Conservation (phyloP, 2,888 invertebrate genomes). For the Barypeithes pellucidus region DNA sequence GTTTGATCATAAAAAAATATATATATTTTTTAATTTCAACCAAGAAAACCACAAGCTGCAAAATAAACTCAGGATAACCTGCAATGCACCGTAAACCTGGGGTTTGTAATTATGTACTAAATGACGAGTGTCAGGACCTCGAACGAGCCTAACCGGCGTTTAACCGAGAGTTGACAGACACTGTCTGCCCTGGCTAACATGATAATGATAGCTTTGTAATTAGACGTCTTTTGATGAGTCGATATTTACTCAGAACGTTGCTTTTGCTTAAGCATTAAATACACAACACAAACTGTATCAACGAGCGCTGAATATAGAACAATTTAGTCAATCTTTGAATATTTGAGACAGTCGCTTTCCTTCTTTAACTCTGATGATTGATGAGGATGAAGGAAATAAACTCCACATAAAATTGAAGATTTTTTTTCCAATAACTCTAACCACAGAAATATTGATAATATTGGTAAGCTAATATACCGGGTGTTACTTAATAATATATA, state of each 20-base stretch:
- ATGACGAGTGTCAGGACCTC: slow-evolving; percentile 65
- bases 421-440: too few species aligned
- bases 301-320: slow-evolving; percentile 17
- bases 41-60: slow-evolving; percentile 59
- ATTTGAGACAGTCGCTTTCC: too few species aligned
- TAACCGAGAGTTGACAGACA: slow-evolving; percentile 64
- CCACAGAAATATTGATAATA: too few species aligned
- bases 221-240: slow-evolving; percentile 66
- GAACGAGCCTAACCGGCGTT: slow-evolving; percentile 59
- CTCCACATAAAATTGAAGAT: too few species aligned
- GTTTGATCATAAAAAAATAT: too few species aligned
- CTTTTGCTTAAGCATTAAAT: slow-evolving; percentile 59
- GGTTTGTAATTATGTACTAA: slow-evolving; percentile 63
- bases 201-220: slow-evolving; percentile 71
- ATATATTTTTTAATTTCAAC: too few species aligned
- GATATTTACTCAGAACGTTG: slow-evolving; percentile 67
- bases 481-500: too few species aligned
- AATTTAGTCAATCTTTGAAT: too few species aligned
- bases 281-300: slow-evolving; percentile 17
- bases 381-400: too few species aligned
- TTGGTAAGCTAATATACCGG: too few species aligned
- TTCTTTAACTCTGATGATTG: too few species aligned
- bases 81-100: slow-evolving; percentile 37
- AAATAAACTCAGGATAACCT: slow-evolving; percentile 64
- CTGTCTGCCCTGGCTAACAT: slow-evolving; percentile 63